phyloP scores from a whole-genome alignment of 2,888 invertebrate genomes.

The Limenitis camilla region DNA sequence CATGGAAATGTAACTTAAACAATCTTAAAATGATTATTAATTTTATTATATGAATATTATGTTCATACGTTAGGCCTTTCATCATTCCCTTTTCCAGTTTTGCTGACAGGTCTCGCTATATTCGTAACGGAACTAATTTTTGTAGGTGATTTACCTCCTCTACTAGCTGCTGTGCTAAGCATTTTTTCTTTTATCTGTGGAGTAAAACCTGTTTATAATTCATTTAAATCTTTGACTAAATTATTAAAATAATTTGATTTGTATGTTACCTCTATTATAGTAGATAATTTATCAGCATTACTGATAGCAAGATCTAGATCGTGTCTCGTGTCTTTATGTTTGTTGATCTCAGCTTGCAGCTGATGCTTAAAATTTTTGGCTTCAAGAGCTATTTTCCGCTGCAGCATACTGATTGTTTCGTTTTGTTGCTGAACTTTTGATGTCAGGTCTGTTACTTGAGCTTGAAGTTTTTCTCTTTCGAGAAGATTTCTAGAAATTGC shows the following conservation, averaged over 20 bases:
- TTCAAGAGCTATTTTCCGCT: constrained; percentile 81
- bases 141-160: constrained; percentile 49
- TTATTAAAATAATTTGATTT: neutral
- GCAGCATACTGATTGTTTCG: constrained; percentile 76
- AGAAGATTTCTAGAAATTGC: constrained; percentile 74
- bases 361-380: constrained; percentile 83
- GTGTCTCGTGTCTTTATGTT: constrained; percentile 80
- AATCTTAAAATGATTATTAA: neutral
- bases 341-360: constrained; percentile 78
- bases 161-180: constrained; percentile 50
- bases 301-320: constrained; percentile 77
- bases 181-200: constrained; percentile 63
- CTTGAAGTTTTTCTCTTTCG: constrained; percentile 82
- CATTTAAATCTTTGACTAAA: no score
- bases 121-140: constrained; percentile 35
- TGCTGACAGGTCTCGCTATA: constrained; percentile 34
- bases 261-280: constrained; percentile 73
- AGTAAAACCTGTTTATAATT: neutral
- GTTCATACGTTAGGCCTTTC: constrained; percentile 40
- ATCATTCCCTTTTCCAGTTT: constrained; percentile 33
- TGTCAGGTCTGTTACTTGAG: constrained; percentile 74
- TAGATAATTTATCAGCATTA: constrained; percentile 76
- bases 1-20: neutral
- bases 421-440: constrained; percentile 75
- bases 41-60: neutral